phyloP scores from a whole-genome alignment of 2,113 vertebrate genomes.

The Anser brachyrhynchus region DNA sequence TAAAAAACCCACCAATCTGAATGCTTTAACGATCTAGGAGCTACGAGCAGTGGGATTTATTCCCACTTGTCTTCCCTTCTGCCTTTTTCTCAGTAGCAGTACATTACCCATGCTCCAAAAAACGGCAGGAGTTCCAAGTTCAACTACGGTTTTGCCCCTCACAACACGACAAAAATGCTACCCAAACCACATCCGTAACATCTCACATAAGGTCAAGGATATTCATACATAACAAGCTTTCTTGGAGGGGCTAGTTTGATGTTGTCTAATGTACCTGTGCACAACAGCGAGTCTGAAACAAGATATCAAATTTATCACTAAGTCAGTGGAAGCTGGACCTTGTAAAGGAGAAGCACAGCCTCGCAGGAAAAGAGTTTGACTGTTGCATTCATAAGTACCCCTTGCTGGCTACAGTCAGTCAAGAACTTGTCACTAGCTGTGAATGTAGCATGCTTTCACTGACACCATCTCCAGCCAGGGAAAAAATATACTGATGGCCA shows the following conservation, averaged over 20 bases:
- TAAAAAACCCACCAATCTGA: neutral
- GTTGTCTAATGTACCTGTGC: neutral
- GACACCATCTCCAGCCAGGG: constrained; percentile 17
- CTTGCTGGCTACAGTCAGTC: neutral
- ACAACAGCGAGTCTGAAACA: constrained; percentile 1
- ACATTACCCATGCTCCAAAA: constrained; percentile 34
- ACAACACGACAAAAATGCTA: neutral
- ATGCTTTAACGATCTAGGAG: neutral
- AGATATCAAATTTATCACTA: neutral
- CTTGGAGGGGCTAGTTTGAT: neutral
- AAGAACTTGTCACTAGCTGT: constrained; percentile 36
- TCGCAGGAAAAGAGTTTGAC: neutral
- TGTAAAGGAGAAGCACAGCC: neutral
- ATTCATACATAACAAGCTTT: constrained; percentile 33
- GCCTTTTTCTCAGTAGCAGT: neutral
- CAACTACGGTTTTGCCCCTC: constrained; percentile 38
- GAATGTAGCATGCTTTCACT: constrained; percentile 9
- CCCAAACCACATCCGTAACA: neutral
- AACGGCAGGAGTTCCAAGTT: neutral
- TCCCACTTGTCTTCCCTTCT: neutral
- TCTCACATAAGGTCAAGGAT: neutral
- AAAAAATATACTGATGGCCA: constrained; percentile 25
- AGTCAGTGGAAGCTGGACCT: neutral
- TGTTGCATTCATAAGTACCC: neutral
- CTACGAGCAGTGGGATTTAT: constrained; percentile 1